Percentiles rank a stretch among this genome's conserved stretches.
phyloP scores from a whole-genome alignment of 1,140 invertebrate genomes.

The Acromyrmex charruanus region DNA sequence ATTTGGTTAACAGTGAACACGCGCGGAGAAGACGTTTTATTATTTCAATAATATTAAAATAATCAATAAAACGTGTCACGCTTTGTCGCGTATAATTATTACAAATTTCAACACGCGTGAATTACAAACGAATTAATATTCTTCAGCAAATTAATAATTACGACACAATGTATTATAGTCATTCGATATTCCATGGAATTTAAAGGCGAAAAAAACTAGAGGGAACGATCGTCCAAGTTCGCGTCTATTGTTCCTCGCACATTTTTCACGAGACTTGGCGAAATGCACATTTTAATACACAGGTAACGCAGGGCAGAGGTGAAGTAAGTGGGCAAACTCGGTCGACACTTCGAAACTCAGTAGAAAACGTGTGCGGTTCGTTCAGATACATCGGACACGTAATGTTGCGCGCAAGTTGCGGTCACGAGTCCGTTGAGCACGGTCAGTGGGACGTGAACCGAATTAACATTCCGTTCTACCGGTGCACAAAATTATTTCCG shows the following conservation, averaged over 20 bases:
- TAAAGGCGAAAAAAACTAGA: not conserved
- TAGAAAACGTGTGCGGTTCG: conserved; percentile 55
- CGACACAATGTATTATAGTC: not conserved
- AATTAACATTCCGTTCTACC: conserved; percentile 71
- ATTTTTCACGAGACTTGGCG: conserved; percentile 24
- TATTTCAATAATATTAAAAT: conserved; percentile 2
- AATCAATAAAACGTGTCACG: conserved; percentile 9
- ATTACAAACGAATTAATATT: conserved; percentile 25
- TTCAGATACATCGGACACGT: conserved; percentile 32
- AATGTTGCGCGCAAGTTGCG: conserved; percentile 55
- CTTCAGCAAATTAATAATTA: conserved; percentile 17
- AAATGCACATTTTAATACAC: conserved; percentile 44
- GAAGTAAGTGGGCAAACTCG: conserved; percentile 28
- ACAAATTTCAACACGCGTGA: conserved; percentile 1
- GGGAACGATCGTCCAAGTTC: not conserved
- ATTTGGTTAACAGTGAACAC: not conserved
- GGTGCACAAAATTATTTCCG: conserved; percentile 71
- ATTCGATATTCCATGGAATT: not conserved
- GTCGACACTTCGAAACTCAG: conserved; percentile 49
- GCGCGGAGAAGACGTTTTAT: conserved; percentile 6
- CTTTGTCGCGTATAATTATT: not conserved
- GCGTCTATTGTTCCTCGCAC: not conserved
- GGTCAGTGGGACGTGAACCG: conserved; percentile 69
- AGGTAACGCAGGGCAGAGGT: conserved; percentile 5
- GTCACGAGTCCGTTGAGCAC: conserved; percentile 67